Evolutionary conservation across 1,140 invertebrate genomes (phyloP).

Genomic region (Pogonomyrmex barbatus): DNA sequence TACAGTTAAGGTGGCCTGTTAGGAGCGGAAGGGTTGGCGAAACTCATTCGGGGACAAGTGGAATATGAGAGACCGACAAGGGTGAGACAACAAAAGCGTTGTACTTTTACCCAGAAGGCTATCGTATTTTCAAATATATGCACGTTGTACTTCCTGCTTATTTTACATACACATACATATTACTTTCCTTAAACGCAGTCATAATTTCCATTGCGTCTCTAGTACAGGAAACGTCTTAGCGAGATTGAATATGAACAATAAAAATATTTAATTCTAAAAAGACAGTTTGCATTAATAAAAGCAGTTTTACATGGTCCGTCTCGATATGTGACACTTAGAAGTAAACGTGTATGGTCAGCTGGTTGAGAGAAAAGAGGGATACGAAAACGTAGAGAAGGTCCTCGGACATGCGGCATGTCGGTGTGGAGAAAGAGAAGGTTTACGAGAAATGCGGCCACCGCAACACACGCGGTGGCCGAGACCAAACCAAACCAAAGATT

Average conservation of each 20-base stretch:
- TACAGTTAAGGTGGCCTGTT: slow-evolving; percentile 71
- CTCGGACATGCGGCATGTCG: slow-evolving; percentile 71
- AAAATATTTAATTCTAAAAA: background rate
- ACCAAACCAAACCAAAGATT: slow-evolving; percentile 85
- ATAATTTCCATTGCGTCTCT: background rate
- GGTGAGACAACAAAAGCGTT: slow-evolving; percentile 45
- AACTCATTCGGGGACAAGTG: slow-evolving; percentile 63
- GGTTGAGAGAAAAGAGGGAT: slow-evolving; percentile 57
- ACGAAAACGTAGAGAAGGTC: slow-evolving; percentile 70
- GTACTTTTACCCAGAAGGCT: slow-evolving; percentile 21
- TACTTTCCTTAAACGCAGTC: background rate
- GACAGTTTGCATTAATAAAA: slow-evolving; percentile 6
- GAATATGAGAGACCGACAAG: slow-evolving; percentile 63
- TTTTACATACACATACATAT: slow-evolving; percentile 22
- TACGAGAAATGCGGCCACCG: slow-evolving; percentile 80
- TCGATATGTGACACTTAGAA: slow-evolving; percentile 25
- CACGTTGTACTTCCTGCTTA: slow-evolving; percentile 37
- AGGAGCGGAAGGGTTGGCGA: slow-evolving; percentile 63
- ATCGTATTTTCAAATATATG: slow-evolving; percentile 27
- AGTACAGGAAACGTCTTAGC: background rate
- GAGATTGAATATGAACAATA: background rate
- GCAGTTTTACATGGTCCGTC: background rate
- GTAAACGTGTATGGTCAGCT: slow-evolving; percentile 41
- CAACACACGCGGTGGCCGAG: slow-evolving; percentile 80
- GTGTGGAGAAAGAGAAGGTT: slow-evolving; percentile 67